Evolutionary conservation across 2,888 invertebrate species (phyloP), one percentile per base, ranked within the genome.

Genomic region (Pyrrhosoma nymphula): DNA sequence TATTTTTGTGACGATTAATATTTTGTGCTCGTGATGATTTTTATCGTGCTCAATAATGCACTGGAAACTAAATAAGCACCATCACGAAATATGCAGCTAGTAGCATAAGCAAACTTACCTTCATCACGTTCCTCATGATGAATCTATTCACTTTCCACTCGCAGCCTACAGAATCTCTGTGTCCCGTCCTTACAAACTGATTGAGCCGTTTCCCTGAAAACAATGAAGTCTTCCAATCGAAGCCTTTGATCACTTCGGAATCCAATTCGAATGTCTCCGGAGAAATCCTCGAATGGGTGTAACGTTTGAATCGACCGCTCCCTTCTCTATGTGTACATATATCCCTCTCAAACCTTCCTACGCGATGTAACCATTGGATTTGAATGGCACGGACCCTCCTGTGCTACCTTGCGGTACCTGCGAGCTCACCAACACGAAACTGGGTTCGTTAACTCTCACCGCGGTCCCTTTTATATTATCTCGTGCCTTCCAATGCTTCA

Each of bases 401-500:
- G 30, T 82, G 20, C 6, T 60, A 60, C 16, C 35, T 12, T 35
- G 23, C 82, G 14, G 82, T 82, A 35, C 82, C 82, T 82, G 82
- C 82, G 16, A 60, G 82, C 82, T 82, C 82, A 82, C 82, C 82
- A 82, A 82, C n/a, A 26, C 82, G 82, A 82, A 82, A 82, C 82
- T 82, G 82, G 35, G 82, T 82, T 35, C 82, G 35, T 82, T 82
- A 30, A 82, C 82, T 82, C 82, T 82, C 82, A 35, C 82, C 35
- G 82, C 82, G 82, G 82, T 82, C 82, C 82, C 82, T 82, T 82
- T 82, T 82, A 82, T 82, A 82, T 82, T 82, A 82, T 82, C 82
- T 30, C 82, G 16, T 0, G 35, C 82, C 82, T 35, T n/a, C 35
- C 26, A 82, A 35, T 82, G 14, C 82, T 14, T 3, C 35, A 14